A percentile compares a stretch with the other conserved stretches of the same genome.
These are phyloP conservation scores for Ptychochromis oligacanthus DNA, from an alignment of 2,113 vertebrate genomes.

Conservation along the genomic window DNA sequence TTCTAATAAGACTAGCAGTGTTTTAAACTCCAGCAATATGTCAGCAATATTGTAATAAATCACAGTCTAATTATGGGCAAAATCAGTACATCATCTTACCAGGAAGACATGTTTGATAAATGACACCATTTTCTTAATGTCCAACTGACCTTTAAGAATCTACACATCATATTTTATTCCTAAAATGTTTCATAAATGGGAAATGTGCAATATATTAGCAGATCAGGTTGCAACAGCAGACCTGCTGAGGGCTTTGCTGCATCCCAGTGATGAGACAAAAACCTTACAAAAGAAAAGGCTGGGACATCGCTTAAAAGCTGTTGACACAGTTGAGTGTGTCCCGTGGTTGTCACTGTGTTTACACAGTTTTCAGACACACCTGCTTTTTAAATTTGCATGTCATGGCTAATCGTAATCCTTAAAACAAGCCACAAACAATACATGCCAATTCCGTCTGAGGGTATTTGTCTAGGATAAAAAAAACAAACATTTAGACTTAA, in stretches of 20 bases:
- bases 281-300: neutral
- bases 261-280: neutral
- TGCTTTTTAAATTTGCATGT: slow-evolving; percentile 35
- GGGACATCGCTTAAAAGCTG: neutral
- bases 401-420: neutral
- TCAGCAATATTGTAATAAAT: slow-evolving; percentile 35
- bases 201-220: slow-evolving; percentile 31
- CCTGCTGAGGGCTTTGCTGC: neutral
- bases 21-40: slow-evolving; percentile 24
- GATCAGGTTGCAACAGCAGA: neutral
- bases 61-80: slow-evolving; percentile 21
- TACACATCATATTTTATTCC: slow-evolving; percentile 3
- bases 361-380: slow-evolving; percentile 3
- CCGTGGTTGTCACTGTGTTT: slow-evolving; percentile 9
- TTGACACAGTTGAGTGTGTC: neutral
- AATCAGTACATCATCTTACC: slow-evolving; percentile 25
- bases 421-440: slow-evolving; percentile 21
- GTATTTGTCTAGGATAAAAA: neutral
- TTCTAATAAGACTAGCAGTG: slow-evolving; percentile 30
- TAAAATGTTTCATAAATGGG: slow-evolving; percentile 5
- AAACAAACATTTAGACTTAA: slow-evolving; percentile 35
- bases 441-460: neutral
- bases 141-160: slow-evolving; percentile 15
- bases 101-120: slow-evolving; percentile 35
- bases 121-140: slow-evolving; percentile 35